Conservation (phyloP, 2,888 invertebrate species). For the Sisyra terminalis region DNA sequence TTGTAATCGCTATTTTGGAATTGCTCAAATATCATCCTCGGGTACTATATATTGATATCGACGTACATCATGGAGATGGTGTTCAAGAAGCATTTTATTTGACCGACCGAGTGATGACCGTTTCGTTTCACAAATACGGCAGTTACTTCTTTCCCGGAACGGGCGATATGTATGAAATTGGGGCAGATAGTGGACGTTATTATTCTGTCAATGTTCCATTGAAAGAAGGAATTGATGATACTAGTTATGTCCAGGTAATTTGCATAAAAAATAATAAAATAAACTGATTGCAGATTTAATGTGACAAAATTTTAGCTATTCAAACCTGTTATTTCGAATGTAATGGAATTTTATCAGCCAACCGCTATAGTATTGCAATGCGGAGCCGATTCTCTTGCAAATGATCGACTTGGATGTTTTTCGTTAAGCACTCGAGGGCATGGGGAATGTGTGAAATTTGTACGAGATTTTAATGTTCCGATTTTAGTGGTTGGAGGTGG, state of each 20-base stretch:
- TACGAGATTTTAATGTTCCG: conserved; percentile 82
- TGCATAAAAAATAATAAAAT: background rate
- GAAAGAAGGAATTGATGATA: conserved; percentile 94
- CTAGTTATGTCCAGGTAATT: conserved; percentile 64
- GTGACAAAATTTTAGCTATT: conserved; percentile 45
- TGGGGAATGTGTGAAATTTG: conserved; percentile 95
- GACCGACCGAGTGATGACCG: conserved; percentile 97
- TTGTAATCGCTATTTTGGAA: conserved; percentile 93
- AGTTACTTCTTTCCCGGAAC: conserved; percentile 97
- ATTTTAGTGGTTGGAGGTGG: conserved; percentile 72
- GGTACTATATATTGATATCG: conserved; percentile 96
- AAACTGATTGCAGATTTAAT: background rate
- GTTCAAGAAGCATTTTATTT: conserved; percentile 97
- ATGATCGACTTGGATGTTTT: conserved; percentile 91
- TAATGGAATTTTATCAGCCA: conserved; percentile 94
- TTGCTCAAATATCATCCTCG: conserved; percentile 84
- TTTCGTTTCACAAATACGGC: conserved; percentile 97
- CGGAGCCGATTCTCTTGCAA: conserved; percentile 94
- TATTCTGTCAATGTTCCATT: conserved; percentile 98
- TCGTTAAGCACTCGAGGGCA: conserved; percentile 89
- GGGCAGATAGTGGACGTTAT: conserved; percentile 87
- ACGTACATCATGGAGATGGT: conserved; percentile 94
- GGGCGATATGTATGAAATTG: conserved; percentile 97
- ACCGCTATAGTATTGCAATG: conserved; percentile 95
- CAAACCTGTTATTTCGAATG: conserved; percentile 81